Evolutionary conservation across 1,140 invertebrate species (phyloP), one percentile per base, ranked within the genome.

Genomic region (Hesperophylax magnus): DNA sequence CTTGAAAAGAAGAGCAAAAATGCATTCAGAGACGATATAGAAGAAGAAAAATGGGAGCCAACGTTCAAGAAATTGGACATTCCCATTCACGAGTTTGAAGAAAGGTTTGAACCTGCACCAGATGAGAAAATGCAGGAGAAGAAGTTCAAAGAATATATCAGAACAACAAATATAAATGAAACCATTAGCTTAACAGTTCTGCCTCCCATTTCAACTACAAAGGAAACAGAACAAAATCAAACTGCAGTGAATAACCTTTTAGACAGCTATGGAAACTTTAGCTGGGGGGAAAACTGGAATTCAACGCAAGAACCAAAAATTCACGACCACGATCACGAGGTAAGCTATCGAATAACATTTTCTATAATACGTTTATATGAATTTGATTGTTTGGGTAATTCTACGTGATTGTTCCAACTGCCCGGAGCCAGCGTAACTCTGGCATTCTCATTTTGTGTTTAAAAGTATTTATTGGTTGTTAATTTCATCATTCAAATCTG

Each of bases 1-100:
- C 60, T 78, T 18, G 80, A 84, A 47, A 84, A 84, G 56, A 81
- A 79, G 54, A 81, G 69, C 56, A 84, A 84, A 34, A 81, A 79
- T 15, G 80, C 79, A 6, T 81, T 84, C 67, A 76, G 82, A 79
- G 79, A 84, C 15, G 79, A 84, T 9, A 7, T 84, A 8, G 82
- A 84, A 61, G 77, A 81, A 60, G 82, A 81, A 22, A 81, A 79
- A 65, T 84, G 79, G 80, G 79, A 84, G 22, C 72, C 80, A 14
- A 65, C 77, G 11, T 81, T 69, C 22, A 87, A 82, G 78, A 87
- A 85, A 54, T 86, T 87, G 17, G 88, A 89, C 77, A 86, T 90
- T 76, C 91, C 91, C 0, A 89, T 90, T 82, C 92, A 92, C 79
- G 91, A 92, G 69, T 92, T 92, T 75, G 90, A 91, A 84, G 88